A percentile compares a stretch with the other conserved stretches of the same genome.
These are phyloP conservation scores for Mellivora capensis DNA, from an alignment of 2,113 vertebrate species.

Conservation along the genomic window DNA sequence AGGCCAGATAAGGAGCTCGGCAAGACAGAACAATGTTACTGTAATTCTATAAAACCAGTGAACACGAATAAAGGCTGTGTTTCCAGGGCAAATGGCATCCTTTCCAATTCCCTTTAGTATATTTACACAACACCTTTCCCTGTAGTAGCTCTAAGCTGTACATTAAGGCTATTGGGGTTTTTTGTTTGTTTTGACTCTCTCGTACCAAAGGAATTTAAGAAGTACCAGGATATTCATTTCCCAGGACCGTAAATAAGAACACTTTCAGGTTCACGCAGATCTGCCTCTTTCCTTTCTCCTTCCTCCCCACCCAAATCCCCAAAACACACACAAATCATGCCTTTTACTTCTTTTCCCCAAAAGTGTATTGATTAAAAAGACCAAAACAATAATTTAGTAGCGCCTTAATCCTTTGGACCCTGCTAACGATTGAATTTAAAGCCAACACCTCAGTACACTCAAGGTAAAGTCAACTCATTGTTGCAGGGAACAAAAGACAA, in stretches of 20 bases:
- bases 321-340: neutral
- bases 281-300: neutral
- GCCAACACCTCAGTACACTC: neutral
- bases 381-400: neutral
- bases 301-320: neutral
- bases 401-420: neutral
- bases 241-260: neutral
- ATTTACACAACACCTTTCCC: neutral
- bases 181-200: neutral
- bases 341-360: neutral
- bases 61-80: neutral
- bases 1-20: neutral
- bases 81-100: neutral
- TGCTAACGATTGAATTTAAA: neutral
- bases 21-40: neutral
- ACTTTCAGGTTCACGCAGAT: neutral
- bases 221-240: neutral
- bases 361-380: neutral
- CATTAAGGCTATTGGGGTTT: neutral
- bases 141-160: neutral
- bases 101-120: neutral
- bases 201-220: neutral
- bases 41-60: neutral
- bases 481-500: neutral
- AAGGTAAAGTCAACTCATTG: neutral